Percentiles rank a stretch among this genome's conserved stretches.
These are phyloP conservation scores for Nomia melanderi DNA, from an alignment of 1,140 invertebrate genomes.

Conservation along the genomic window DNA sequence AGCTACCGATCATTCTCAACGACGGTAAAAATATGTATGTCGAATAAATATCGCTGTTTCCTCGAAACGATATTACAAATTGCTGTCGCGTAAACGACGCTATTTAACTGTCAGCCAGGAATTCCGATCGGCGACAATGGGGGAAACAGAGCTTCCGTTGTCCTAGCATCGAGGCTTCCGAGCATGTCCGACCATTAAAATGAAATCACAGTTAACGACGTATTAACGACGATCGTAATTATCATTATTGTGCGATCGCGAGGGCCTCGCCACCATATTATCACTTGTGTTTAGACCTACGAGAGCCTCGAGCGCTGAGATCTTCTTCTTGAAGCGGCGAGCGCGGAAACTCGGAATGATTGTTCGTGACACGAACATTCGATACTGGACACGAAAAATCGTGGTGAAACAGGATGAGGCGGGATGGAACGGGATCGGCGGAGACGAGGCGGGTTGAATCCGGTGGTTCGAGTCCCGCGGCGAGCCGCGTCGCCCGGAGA, in stretches of 20 bases:
- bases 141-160: background rate
- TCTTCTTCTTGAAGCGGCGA: too few species aligned
- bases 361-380: too few species aligned
- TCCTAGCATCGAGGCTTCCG: too few species aligned
- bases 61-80: background rate
- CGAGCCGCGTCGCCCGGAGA: background rate
- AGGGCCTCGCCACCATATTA: constrained; percentile 20
- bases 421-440: too few species aligned
- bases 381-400: background rate
- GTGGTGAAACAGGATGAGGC: too few species aligned
- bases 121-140: constrained; percentile 17
- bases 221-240: constrained; percentile 59
- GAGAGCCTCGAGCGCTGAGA: background rate
- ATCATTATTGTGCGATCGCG: constrained; percentile 46
- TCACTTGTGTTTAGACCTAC: constrained; percentile 14
- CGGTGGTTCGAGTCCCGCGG: too few species aligned
- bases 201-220: constrained; percentile 55
- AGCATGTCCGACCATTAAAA: constrained; percentile 24
- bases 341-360: constrained; percentile 24
- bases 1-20: too few species aligned
- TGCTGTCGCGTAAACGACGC: background rate
- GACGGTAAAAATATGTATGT: too few species aligned
- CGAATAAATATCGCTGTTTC: too few species aligned
- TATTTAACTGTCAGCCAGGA: constrained; percentile 19
- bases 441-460: background rate